Base-by-base conservation (phyloP, 2,797 vertebrate genomes). In the Microhierax caerulescens region DNA sequence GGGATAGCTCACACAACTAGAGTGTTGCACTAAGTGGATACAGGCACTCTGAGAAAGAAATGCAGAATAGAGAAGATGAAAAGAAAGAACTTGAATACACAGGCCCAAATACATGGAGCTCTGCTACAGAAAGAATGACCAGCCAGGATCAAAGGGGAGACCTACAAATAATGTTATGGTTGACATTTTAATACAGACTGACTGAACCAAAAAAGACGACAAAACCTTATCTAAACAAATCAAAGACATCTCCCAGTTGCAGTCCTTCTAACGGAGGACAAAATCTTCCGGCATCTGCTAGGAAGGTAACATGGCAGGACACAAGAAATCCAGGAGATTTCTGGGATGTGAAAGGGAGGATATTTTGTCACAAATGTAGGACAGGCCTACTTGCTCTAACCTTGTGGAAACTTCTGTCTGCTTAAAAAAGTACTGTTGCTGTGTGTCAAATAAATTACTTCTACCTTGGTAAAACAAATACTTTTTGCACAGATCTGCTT, bases 391-490 rank as follows among this genome's bases (percentile, higher is more conserved):
- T 50, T 70, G 41, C 51, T 74, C 60, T 37, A 70, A 36, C 32
- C 34, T 65, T 48, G 47, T 12, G 45, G 59, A 78, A 87, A 69
- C 14, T 79, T 82, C 34, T 18, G n/a, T 16, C 51, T 76, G 20
- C 39, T 64, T 57, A 7, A 73, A 91, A 48, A 84, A 76, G 32
- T n/a, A 48, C 43, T 76, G 32, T 25, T 80, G 43, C 67, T 72
- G 2, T 47, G 32, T 13, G 15, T 76, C 60, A 90, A 45, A 78
- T 50, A 74, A 85, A 80, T 67, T 79, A 82, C 47, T 91, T 73
- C 43, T 75, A 48, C 68, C 75, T 85, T 53, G n/a, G 43, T 65
- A 85, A 89, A 95, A 89, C 59, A 92, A 74, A 54, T 36, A 83
- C 59, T 59, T 74, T 47, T 91, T 73, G 24, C 57, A 53, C 70